phyloP scores from a whole-genome alignment of 2,797 vertebrate genomes.

The Sebastes taczanowskii region DNA sequence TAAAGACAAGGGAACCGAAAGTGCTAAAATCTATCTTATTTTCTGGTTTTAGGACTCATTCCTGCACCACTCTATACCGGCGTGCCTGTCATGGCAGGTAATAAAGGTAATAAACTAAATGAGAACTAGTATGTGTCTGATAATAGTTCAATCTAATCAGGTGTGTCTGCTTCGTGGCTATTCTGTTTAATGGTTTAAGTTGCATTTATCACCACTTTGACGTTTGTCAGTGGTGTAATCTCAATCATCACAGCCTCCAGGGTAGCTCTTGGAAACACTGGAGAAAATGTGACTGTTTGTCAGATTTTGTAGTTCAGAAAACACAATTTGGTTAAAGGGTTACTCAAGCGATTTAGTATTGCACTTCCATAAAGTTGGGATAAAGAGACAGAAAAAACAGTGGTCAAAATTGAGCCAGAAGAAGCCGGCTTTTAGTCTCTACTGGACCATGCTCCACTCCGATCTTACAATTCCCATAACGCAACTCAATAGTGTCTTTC shows the following conservation, averaged over 20 bases:
- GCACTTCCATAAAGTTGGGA: background rate
- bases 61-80: background rate
- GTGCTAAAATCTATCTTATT: background rate
- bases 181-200: constrained; percentile 2
- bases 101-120: background rate
- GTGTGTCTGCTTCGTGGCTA: background rate
- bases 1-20: background rate
- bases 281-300: background rate
- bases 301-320: background rate
- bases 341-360: background rate
- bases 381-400: background rate
- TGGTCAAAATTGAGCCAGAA: background rate
- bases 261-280: background rate
- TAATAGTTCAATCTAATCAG: background rate
- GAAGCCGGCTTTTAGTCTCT: background rate
- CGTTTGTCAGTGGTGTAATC: background rate
- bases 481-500: background rate
- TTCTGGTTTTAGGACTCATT: background rate
- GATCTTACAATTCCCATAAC: background rate
- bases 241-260: background rate
- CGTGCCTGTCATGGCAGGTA: background rate
- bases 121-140: background rate
- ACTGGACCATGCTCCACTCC: background rate
- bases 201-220: constrained; percentile 22
- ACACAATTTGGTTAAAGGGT: background rate